Evolutionary conservation across 2,888 invertebrate species (phyloP), one percentile per base, ranked within the genome.

Genomic region (Hecatera dysodea): DNA sequence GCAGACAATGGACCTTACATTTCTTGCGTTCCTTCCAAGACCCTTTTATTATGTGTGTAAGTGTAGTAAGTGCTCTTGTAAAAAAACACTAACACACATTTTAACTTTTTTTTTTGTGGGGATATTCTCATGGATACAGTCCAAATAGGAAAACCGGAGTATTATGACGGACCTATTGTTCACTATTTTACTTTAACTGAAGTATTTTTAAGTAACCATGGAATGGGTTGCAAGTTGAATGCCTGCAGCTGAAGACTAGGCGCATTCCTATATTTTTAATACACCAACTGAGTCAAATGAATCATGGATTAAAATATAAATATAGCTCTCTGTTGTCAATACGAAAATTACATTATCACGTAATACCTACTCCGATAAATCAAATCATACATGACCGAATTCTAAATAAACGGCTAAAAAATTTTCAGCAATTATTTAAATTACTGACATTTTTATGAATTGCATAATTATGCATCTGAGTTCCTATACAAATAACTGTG

Each of bases 361-460:
- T 33, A 39, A 64, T 50, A 17, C 7, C 29, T 29, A 29, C 2
- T 59, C 0, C 17, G 66, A 65, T 52, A 46, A 67, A 75, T 75
- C 42, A 59, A 33, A 78, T 57, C 12, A 42, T 22, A 39, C 15
- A 27, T 56, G 12, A 1, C 24, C n/a, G 19, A 46, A 57, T 52
- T 33, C 4, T 63, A 24, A 46, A 8, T 19, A n/a, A 46, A 36
- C 9, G 19, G 11, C 12, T 17, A 27, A 42, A 11, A 63, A 39
- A 46, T 73, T 50, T 11, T 66, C 15, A 59, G 33, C 44, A 62
- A 59, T 62, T 57, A 57, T 57, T 22, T 48, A 24, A 62, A 67
- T 59, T 27, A 42, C 60, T 52, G 59, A 22, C 17, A 60, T 56
- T 56, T 67, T 62, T 59, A 48, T 42, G 50, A 57, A 46, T 67